Evolutionary conservation across 2,888 invertebrate genomes (phyloP), one percentile per base, ranked within the genome.

Genomic region (Prionchulus punctatus): DNA sequence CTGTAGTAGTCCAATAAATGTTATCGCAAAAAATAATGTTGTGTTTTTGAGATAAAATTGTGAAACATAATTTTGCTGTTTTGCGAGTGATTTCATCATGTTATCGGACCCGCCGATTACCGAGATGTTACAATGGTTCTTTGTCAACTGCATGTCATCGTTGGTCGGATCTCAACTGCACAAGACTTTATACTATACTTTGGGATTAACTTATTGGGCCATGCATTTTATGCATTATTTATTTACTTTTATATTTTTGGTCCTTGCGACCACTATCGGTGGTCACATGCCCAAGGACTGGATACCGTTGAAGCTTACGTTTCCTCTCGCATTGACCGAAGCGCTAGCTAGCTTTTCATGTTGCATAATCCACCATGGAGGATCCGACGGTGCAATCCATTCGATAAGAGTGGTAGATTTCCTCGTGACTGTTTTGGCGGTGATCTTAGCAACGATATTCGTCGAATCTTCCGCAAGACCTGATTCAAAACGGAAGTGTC

Each of bases 361-460:
- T 4, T 53, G 36, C 31, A 23, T 36, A 15, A 36, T 53, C 12
- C 53, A 36, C 21, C 12, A 7, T 15, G 42, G 36, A 15, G 53
- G 53, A 4, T 30, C 28, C n/a, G 53, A 53, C 25, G 53, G 53
- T n/a, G 42, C 36, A 4, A 15, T 53, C 30, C 31, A 53, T 31
- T 30, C 53, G 3, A 21, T 53, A 23, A 26, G 53, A 7, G 25
- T 53, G 12, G 21, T 36, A 15, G 53, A 53, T 31, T 26, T 26
- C 36, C 18, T 26, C n/a, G 30, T 53, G 7, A 53, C 53, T 3
- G 3, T 53, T 7, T 42, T 53, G 30, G 53, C 21, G 12, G 7
- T 53, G 7, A 15, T 50, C 15, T 7, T 21, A n/a, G 51, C 51
- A 7, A 12, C 4, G 7, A 7, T 12, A 7, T 50, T 30, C 21